Base-by-base conservation (phyloP, 2,113 vertebrate species). In the Takifugu flavidus region DNA sequence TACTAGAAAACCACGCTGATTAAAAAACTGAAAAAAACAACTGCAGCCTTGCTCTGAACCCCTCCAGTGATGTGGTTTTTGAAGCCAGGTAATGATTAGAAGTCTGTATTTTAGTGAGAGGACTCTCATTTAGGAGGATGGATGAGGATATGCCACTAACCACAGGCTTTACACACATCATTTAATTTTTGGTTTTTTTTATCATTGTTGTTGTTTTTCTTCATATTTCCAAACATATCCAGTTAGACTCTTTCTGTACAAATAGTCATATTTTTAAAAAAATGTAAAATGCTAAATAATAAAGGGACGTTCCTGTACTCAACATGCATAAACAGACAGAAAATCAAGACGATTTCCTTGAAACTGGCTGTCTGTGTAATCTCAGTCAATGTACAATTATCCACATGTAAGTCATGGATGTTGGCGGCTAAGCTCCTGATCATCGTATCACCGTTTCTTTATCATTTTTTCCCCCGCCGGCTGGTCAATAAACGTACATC, bases 1-100 rank as follows among this genome's bases (percentile, higher is more conserved):
- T 61, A 56, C 75, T 75, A 50, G 46, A 15, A 46, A 71, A 70
- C 65, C 28, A 70, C 13, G 49, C 27, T 63, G 28, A 13, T 28
- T 67, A 75, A 69, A 12, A 67, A 20, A 20, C 20, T 39, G 52
- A 15, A 49, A 58, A 53, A 62, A 49, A 42, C n/a, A 15, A 49
- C 45, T 43, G 5, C 34, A 39, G 8, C 3, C 8, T 39, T 39
- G 8, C 2, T 6, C 34, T 10, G 44, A 59, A 64, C n/a, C 53
- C 7, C 3, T 45, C 3, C 60, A 39, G 14, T 34, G 42, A 45
- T 39, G 47, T 64, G 26, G 75, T 67, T 70, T 72, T 70, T 72
- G 49, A 58, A 62, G 50, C 26, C 49, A 53, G 44, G 15, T 2
- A 47, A 44, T 44, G 11, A 44, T 44, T 44, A 13, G 5, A 44